Conservation (phyloP, 2,113 vertebrate genomes). For the Irena cyanogastra region DNA sequence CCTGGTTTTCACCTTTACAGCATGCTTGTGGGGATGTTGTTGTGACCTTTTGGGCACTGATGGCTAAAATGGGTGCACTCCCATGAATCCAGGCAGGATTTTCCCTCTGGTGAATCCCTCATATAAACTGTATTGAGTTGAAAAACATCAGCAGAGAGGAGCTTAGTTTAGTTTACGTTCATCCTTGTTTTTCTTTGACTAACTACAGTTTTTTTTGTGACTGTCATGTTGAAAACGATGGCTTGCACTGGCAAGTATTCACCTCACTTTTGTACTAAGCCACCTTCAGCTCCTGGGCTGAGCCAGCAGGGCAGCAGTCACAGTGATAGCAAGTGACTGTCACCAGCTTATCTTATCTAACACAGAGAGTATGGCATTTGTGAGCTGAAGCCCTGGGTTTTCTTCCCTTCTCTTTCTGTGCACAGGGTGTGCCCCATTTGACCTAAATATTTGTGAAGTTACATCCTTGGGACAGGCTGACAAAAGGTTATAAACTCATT, state of each 20-base stretch:
- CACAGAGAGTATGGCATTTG: not conserved
- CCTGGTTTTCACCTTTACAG: not conserved
- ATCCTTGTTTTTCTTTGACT: not conserved
- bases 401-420: constrained; percentile 2
- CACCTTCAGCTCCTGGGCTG: not conserved
- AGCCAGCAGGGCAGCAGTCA: not conserved
- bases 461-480: constrained; percentile 63
- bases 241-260: not conserved
- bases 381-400: not conserved
- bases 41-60: not conserved
- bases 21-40: too few relatives aligned
- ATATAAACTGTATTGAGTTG: not conserved
- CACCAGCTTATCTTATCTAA: not conserved
- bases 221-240: not conserved
- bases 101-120: not conserved
- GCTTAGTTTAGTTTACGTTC: not conserved
- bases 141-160: not conserved
- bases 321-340: fast-evolving
- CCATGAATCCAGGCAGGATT: not conserved
- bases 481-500: constrained; percentile 73
- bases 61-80: not conserved
- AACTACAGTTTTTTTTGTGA: not conserved
- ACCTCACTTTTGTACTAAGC: not conserved
- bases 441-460: constrained; percentile 66
- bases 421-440: constrained; percentile 53